phyloP scores from a whole-genome alignment of 2,113 vertebrate species.

The Physeter macrocephalus region DNA sequence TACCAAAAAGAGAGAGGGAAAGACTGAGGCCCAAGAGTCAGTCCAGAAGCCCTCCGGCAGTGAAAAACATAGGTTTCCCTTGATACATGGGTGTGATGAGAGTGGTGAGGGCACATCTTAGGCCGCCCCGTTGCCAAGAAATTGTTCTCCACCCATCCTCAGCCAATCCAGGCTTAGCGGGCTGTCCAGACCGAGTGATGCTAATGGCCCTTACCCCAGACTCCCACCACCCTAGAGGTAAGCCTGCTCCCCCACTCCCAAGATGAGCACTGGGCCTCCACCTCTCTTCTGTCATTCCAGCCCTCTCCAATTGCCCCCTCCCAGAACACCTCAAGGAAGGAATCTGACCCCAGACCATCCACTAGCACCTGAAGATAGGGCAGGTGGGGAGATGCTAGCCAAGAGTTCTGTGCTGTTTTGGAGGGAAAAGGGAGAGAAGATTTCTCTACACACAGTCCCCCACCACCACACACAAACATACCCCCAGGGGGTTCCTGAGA shows the following conservation, averaged over 20 bases:
- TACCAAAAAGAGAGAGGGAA: background rate
- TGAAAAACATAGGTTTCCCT: background rate
- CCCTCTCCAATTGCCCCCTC: background rate
- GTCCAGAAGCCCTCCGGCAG: background rate
- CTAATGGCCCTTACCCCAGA: no score
- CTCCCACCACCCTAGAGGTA: background rate
- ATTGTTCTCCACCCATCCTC: background rate
- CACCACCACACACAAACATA: background rate
- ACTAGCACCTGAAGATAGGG: background rate
- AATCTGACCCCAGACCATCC: background rate
- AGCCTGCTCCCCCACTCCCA: background rate
- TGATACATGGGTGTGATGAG: background rate
- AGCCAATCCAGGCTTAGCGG: background rate
- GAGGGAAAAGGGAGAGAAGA: background rate
- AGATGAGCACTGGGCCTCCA: background rate
- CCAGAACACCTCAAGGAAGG: background rate
- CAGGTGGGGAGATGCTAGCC: background rate
- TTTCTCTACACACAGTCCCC: background rate
- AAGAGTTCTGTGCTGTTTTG: background rate
- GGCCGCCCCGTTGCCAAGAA: background rate
- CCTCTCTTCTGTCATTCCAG: background rate
- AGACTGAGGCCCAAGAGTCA: background rate
- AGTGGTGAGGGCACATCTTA: background rate
- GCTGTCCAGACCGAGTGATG: background rate
- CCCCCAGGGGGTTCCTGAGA: background rate